A percentile compares a stretch with the other conserved stretches of the same genome.
phyloP scores from a whole-genome alignment of 2,797 vertebrate genomes.

The Lepilemur ruficaudatus region DNA sequence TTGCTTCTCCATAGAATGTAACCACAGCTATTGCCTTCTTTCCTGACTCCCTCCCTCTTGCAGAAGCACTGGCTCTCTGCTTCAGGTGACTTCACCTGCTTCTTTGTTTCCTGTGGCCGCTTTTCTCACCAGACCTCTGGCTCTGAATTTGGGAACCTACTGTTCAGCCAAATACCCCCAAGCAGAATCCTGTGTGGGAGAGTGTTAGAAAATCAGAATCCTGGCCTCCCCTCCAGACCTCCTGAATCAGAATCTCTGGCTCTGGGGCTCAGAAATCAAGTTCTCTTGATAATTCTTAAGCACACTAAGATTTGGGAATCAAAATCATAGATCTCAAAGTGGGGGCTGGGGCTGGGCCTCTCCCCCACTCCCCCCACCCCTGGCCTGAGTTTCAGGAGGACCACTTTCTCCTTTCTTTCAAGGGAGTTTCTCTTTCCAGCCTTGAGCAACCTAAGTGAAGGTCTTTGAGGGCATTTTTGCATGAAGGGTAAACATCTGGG shows the following conservation, averaged over 20 bases:
- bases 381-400: neutral
- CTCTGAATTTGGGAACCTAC: neutral
- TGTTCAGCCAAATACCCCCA: neutral
- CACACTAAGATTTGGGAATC: neutral
- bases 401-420: neutral
- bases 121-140: neutral
- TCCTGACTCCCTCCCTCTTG: neutral
- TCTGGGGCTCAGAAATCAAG: neutral
- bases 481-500: slow-evolving; percentile 29
- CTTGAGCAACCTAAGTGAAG: neutral
- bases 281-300: neutral
- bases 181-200: neutral
- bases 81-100: neutral
- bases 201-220: neutral
- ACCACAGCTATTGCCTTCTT: neutral
- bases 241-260: neutral
- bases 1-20: neutral
- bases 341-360: neutral
- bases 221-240: neutral
- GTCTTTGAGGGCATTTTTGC: neutral
- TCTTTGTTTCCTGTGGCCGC: neutral
- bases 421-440: neutral
- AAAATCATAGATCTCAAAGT: neutral
- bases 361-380: neutral
- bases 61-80: neutral